Evolutionary conservation across 2,888 invertebrate genomes (phyloP).

Genomic region (Polietes domitor): DNA sequence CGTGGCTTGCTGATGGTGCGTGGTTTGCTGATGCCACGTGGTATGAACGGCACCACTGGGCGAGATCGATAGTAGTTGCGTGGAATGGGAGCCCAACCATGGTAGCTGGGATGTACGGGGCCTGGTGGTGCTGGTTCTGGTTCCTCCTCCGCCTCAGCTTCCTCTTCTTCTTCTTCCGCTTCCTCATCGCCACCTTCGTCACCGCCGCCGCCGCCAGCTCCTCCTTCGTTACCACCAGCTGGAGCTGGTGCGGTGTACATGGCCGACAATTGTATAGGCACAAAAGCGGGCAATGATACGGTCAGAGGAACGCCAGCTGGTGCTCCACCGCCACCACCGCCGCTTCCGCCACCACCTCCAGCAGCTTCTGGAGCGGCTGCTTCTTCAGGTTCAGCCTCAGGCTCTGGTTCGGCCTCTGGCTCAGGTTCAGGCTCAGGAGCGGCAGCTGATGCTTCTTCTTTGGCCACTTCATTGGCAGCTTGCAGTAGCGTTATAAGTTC

Average conservation of each 20-base stretch:
- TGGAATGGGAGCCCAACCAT: slow-evolving; percentile 55
- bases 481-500: slow-evolving; percentile 76
- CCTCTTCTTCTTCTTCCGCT: slow-evolving; percentile 55
- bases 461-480: slow-evolving; percentile 74
- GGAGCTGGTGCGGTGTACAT: slow-evolving; percentile 80
- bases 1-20: background rate
- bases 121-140: slow-evolving; percentile 50
- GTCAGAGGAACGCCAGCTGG: slow-evolving; percentile 77
- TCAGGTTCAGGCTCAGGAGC: slow-evolving; percentile 77
- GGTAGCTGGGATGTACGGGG: slow-evolving; percentile 41
- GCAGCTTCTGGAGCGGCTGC: slow-evolving; percentile 75
- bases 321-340: slow-evolving; percentile 63
- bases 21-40: slow-evolving; percentile 4
- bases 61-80: slow-evolving; percentile 9
- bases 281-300: slow-evolving; percentile 78
- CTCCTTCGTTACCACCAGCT: slow-evolving; percentile 74
- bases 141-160: slow-evolving; percentile 62
- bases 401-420: slow-evolving; percentile 80
- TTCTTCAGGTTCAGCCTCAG: slow-evolving; percentile 78
- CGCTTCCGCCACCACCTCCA: slow-evolving; percentile 60
- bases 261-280: slow-evolving; percentile 78
- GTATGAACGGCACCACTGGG: slow-evolving; percentile 14
- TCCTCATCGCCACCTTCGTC: slow-evolving; percentile 62
- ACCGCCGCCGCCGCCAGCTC: slow-evolving; percentile 53
- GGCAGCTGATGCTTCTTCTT: slow-evolving; percentile 72